phyloP scores from a whole-genome alignment of 2,113 vertebrate genomes.

The Meles meles region DNA sequence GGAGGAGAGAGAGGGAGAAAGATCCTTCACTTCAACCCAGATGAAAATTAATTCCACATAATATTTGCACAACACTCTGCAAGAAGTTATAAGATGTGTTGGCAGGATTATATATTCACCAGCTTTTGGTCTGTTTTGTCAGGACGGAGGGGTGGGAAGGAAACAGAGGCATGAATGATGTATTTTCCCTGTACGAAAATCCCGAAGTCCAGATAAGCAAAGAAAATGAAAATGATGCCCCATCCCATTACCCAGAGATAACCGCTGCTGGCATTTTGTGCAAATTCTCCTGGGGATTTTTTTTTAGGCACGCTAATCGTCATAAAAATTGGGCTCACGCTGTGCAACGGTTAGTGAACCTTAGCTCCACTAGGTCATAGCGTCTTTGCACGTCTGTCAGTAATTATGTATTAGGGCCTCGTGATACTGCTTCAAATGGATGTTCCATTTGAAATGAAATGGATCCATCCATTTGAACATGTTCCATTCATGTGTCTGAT shows the following conservation, averaged over 20 bases:
- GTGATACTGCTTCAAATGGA: background rate
- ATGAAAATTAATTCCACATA: background rate
- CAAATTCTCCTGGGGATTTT: background rate
- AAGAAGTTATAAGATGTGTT: background rate
- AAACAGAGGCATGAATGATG: background rate
- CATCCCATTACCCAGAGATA: background rate
- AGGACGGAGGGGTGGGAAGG: background rate
- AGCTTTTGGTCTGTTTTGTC: background rate
- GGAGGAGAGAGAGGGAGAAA: background rate
- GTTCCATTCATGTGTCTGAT: no score
- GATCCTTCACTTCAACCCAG: background rate
- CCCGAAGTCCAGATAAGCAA: background rate
- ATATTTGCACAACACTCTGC: background rate
- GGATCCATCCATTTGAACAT: no score
- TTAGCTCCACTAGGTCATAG: background rate
- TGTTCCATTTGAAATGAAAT: no score
- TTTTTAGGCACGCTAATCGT: background rate
- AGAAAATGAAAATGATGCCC: background rate
- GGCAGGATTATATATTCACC: background rate
- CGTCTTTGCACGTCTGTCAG: background rate
- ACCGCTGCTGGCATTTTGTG: background rate
- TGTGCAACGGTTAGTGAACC: background rate
- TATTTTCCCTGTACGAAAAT: background rate
- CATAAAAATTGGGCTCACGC: background rate
- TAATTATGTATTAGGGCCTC: background rate